Evolutionary conservation across 2,113 vertebrate genomes (phyloP), one percentile per base, ranked within the genome.

Genomic region (Protobothrops flavoviridis): DNA sequence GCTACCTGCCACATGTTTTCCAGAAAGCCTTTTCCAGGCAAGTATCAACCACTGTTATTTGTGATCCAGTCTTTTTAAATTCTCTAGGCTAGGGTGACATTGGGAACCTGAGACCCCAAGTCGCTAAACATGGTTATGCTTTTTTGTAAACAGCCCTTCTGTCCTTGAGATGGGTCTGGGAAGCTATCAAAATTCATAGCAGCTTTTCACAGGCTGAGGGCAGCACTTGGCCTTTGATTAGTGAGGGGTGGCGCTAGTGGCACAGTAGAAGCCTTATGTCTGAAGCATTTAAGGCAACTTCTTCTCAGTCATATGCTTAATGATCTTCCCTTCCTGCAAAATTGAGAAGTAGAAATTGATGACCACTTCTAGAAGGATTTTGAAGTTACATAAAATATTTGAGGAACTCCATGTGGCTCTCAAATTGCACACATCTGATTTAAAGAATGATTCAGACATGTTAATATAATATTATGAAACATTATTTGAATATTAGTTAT

Each of bases 21-120:
- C 61, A 24, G 39, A 15, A 81, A 81, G 39, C 33, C n/a, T 81
- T 81, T 39, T 7, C 17, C 15, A 43, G 74, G 6, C 74, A 48
- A 50, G 45, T 50, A 87, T 23, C 24, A 5, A 48, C 48, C 15
- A 23, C 57, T 93, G 56, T 53, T 64, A 52, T 53, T 90, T 57
- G 61, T 50, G 93, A 85, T 89, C 48, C 93, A 95, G 96, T 4
- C 24, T 95, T 94, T 87, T 87, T 39, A 91, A 69, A 88, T 59
- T 89, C 87, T 94, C 95, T 96, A 33, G 85, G 85, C 95, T 96
- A 33, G 85, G 69, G 87, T 93, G 91, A 88, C 89, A 93, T 86
- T 91, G 89, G 89, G 69, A 81, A 61, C 48, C 56, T 9, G 29
- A 89, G 11, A 13, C 15, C 23, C 13, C 23, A 56, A n/a, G 64